Evolutionary conservation across 1,140 invertebrate species (phyloP).

Genomic region (Drosophila asahinai): DNA sequence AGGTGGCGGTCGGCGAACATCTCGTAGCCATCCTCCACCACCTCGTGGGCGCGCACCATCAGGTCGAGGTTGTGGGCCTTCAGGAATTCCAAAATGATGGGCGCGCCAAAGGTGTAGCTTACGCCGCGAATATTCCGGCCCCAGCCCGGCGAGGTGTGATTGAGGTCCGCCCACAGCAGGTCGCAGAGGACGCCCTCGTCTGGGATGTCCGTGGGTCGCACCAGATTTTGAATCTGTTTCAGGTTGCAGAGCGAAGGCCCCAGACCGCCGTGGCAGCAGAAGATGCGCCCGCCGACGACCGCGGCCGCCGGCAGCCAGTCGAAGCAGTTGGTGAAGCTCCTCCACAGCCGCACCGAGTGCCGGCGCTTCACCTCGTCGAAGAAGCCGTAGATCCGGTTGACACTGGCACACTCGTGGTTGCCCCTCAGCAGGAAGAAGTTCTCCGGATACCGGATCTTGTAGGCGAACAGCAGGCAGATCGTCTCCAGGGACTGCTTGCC

Average conservation of each 20-base stretch:
- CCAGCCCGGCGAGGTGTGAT: conserved; percentile 92
- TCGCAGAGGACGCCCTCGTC: conserved; percentile 93
- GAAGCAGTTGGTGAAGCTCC: conserved; percentile 88
- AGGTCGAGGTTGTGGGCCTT: conserved; percentile 92
- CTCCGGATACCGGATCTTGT: conserved; percentile 45
- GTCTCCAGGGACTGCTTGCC: conserved; percentile 58
- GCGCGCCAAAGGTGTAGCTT: conserved; percentile 92
- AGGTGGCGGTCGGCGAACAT: conserved; percentile 90
- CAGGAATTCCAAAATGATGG: conserved; percentile 92
- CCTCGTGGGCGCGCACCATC: conserved; percentile 95
- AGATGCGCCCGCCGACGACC: conserved; percentile 93
- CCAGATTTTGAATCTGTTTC: conserved; percentile 95
- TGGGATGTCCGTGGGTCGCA: conserved; percentile 95
- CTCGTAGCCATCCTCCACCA: conserved; percentile 95
- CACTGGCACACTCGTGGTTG: conserved; percentile 51
- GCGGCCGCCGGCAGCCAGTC: conserved; percentile 93
- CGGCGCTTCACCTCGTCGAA: conserved; percentile 90
- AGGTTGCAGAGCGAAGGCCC: conserved; percentile 93
- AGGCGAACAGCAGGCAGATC: conserved; percentile 52
- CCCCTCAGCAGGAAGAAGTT: conserved; percentile 45
- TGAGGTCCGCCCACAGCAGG: conserved; percentile 95
- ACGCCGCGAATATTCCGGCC: conserved; percentile 93
- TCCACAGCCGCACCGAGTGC: conserved; percentile 93
- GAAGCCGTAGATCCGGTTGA: conserved; percentile 48
- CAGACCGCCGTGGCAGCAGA: conserved; percentile 93